Evolutionary conservation across 2,888 invertebrate species (phyloP).

Genomic region (Drosophila quinaria): DNA sequence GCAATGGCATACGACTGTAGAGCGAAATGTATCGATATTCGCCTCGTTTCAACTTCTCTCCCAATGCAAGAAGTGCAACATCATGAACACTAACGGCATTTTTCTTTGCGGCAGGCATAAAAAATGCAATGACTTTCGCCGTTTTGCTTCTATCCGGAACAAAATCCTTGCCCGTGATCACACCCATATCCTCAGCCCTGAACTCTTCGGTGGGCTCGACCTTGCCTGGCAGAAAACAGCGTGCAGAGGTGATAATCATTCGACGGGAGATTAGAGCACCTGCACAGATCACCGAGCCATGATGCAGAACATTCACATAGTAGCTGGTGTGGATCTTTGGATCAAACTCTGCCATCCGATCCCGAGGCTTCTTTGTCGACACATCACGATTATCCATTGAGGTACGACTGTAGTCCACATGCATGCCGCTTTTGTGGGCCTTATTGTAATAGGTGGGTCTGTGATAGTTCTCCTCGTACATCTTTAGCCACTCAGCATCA

Average conservation of each 20-base stretch:
- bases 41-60: background rate
- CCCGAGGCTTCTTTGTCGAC: background rate
- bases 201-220: conserved; percentile 14
- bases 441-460: conserved; percentile 54
- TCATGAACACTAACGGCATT: background rate
- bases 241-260: conserved; percentile 58
- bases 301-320: conserved; percentile 51
- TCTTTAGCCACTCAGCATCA: conserved; percentile 31
- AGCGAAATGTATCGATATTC: conserved; percentile 25
- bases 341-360: conserved; percentile 7
- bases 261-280: conserved; percentile 50
- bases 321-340: conserved; percentile 15
- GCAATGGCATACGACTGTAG: background rate
- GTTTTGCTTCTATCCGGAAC: rapidly evolving
- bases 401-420: conserved; percentile 46
- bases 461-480: conserved; percentile 48
- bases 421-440: conserved; percentile 7
- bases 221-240: conserved; percentile 36
- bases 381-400: conserved; percentile 7
- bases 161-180: conserved; percentile 33
- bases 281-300: conserved; percentile 45
- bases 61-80: conserved; percentile 41
- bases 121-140: conserved; percentile 37
- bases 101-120: conserved; percentile 17
- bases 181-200: conserved; percentile 35